Percentiles rank a stretch among this genome's conserved stretches.
Conservation (phyloP, 2,113 vertebrate genomes). For the Proteles cristata region DNA sequence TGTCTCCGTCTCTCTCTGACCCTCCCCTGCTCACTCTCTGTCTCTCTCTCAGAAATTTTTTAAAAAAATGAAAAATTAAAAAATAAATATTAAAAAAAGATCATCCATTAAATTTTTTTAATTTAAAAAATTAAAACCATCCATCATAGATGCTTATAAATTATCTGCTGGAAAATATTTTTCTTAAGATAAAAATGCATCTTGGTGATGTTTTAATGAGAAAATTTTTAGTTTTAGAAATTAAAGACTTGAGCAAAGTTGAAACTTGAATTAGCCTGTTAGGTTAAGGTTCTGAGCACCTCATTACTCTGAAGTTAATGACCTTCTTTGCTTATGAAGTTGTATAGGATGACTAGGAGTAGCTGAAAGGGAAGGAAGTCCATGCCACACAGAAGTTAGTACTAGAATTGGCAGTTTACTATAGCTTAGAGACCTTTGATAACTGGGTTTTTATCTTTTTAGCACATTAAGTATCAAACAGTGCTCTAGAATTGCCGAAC, state of each 20-base stretch:
- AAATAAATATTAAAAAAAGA: too few species aligned
- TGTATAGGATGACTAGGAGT: not conserved
- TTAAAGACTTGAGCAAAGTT: slow-evolving; percentile 44
- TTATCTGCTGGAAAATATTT: slow-evolving; percentile 14
- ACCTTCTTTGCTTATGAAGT: not conserved
- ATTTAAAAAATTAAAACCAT: slow-evolving; percentile 24
- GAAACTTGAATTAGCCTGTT: not conserved
- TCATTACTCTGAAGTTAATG: not conserved
- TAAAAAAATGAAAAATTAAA: too few species aligned
- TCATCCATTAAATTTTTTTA: too few species aligned
- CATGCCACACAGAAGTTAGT: not conserved
- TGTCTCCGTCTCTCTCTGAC: too few species aligned
- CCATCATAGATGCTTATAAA: not conserved
- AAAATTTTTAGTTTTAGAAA: not conserved
- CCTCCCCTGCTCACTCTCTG: too few species aligned
- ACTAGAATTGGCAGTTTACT: not conserved
- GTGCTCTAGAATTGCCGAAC: slow-evolving; percentile 5
- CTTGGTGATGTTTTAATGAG: not conserved
- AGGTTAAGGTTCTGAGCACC: not conserved
- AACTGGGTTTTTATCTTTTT: not conserved
- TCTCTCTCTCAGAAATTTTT: too few species aligned
- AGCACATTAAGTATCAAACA: not conserved
- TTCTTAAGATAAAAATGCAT: slow-evolving; percentile 38
- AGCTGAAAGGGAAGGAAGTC: not conserved
- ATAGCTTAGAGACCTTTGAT: not conserved